These are phyloP conservation scores for Oedothorax gibbosus DNA, from an alignment of 1,140 invertebrate species.

Conservation along the genomic window DNA sequence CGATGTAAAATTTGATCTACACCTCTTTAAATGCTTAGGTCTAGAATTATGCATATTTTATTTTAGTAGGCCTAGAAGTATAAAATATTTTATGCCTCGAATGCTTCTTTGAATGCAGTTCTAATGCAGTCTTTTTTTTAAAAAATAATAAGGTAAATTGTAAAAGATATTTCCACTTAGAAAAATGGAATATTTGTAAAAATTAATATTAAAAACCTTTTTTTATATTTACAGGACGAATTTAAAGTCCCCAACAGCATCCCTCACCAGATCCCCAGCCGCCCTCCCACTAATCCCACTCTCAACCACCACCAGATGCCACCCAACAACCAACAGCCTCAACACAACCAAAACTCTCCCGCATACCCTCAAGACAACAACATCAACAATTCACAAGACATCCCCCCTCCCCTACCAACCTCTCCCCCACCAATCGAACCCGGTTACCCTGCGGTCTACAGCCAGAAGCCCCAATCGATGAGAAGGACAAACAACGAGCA, in stretches of 20 bases:
- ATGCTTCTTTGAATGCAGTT: no score
- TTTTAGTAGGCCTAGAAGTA: no score
- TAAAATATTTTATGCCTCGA: no score
- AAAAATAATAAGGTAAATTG: no score
- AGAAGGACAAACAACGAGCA: slow-evolving; percentile 8
- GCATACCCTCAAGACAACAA: slow-evolving; percentile 13
- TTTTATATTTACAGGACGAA: slow-evolving; percentile 48
- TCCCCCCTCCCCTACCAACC: slow-evolving; percentile 59
- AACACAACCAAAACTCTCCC: background rate
- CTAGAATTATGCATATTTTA: background rate
- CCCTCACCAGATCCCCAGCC: slow-evolving; percentile 36
- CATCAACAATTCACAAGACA: slow-evolving; percentile 42
- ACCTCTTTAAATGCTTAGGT: background rate
- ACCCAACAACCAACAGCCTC: slow-evolving; percentile 13
- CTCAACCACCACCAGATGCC: slow-evolving; percentile 28
- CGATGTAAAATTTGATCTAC: background rate
- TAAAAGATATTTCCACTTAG: no score
- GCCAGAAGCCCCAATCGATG: slow-evolving; percentile 47
- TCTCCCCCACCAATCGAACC: slow-evolving; percentile 57
- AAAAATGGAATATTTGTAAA: background rate
- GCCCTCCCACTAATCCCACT: background rate
- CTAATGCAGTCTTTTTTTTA: no score
- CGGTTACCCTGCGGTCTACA: slow-evolving; percentile 31
- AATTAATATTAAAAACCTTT: background rate
- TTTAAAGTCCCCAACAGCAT: slow-evolving; percentile 41